These are phyloP conservation scores for Mythimna ferrago DNA, from an alignment of 2,888 invertebrate genomes.

Conservation along the genomic window DNA sequence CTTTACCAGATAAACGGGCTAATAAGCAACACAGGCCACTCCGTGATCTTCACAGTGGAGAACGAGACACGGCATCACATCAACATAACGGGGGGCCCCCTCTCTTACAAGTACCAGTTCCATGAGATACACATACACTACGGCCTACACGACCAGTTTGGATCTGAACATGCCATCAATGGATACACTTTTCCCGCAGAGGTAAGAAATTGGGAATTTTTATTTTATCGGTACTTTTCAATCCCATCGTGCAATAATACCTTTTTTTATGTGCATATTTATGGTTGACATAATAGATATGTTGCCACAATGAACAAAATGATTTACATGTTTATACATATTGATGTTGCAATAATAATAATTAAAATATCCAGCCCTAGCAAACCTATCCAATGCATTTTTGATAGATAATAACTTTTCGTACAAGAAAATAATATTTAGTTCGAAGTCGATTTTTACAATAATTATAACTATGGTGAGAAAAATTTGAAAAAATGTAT, in stretches of 20 bases:
- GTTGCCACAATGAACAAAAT: too few relatives aligned
- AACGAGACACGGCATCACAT: slow-evolving; percentile 96
- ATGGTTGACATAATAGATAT: too few relatives aligned
- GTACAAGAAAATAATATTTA: too few relatives aligned
- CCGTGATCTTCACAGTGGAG: slow-evolving; percentile 97
- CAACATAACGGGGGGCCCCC: slow-evolving; percentile 98
- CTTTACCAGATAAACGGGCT: slow-evolving; percentile 95
- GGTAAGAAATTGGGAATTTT: slow-evolving; percentile 91
- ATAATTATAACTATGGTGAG: not conserved
- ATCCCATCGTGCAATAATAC: not conserved
- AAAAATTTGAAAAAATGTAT: not conserved
- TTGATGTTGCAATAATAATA: too few relatives aligned
- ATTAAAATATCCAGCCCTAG: too few relatives aligned
- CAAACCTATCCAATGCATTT: too few relatives aligned
- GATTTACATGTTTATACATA: too few relatives aligned
- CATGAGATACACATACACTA: slow-evolving; percentile 99
- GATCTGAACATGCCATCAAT: slow-evolving; percentile 99
- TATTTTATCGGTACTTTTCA: not conserved
- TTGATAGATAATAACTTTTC: too few relatives aligned
- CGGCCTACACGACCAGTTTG: slow-evolving; percentile 97
- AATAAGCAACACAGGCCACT: slow-evolving; percentile 98
- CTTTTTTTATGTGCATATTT: too few relatives aligned
- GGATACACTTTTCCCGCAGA: slow-evolving; percentile 99
- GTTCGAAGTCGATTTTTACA: not conserved
- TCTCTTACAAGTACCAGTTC: slow-evolving; percentile 98